Percentiles rank a stretch among this genome's conserved stretches.
Conservation (phyloP, 2,113 vertebrate species). For the Loxodonta africana region DNA sequence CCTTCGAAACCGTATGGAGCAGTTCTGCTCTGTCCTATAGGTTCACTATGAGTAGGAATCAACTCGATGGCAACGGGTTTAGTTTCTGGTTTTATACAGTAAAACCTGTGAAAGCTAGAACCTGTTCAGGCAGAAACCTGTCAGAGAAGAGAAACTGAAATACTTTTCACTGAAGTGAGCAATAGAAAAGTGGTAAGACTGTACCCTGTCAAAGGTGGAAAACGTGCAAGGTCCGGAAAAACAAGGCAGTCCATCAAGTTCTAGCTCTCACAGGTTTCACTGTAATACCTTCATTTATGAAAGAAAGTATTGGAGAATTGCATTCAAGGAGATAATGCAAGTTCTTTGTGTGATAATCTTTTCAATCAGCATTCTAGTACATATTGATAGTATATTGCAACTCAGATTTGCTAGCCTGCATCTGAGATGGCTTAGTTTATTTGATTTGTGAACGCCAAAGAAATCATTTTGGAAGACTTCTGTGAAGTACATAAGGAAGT, state of each 20-base stretch:
- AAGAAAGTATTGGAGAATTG: background rate
- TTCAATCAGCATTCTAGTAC: background rate
- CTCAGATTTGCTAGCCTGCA: slow-evolving; percentile 21
- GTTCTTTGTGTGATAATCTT: slow-evolving; percentile 35
- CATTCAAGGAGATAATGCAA: background rate
- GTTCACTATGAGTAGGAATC: too few species aligned
- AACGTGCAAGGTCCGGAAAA: background rate
- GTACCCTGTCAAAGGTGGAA: background rate
- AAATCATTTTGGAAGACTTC: slow-evolving; percentile 34
- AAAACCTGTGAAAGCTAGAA: background rate
- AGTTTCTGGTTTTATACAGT: background rate
- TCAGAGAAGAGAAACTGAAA: background rate
- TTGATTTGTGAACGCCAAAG: background rate
- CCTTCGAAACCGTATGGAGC: too few species aligned
- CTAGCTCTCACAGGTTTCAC: background rate
- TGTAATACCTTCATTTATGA: slow-evolving; percentile 31
- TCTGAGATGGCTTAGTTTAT: slow-evolving; percentile 21
- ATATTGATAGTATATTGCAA: slow-evolving; percentile 20
- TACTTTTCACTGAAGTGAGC: background rate
- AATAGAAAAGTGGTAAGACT: background rate
- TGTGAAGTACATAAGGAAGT: background rate
- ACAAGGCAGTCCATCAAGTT: background rate
- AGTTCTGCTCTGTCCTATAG: too few species aligned
- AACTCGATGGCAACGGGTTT: too few species aligned
- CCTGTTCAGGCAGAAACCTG: background rate